Evolutionary conservation across 2,888 invertebrate species (phyloP), one percentile per base, ranked within the genome.

Genomic region (Tyria jacobaeae): DNA sequence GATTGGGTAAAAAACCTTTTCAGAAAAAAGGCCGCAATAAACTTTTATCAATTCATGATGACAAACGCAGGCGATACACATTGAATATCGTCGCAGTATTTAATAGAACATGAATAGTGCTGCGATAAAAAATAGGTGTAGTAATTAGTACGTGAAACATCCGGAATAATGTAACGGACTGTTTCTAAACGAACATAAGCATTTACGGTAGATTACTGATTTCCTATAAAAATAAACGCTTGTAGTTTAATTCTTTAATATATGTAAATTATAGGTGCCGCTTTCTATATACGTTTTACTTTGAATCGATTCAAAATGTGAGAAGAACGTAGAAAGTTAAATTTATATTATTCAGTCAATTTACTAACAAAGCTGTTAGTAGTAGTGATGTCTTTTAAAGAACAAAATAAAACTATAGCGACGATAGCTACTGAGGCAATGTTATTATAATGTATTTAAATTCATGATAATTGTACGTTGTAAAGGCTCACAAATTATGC

Each of bases 121-220:
- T 68, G 52, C 62, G 60, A 71, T 72, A 73, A 77, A 75, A 80
- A 70, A 7, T 44, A 59, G n/a, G n/a, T n/a, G n/a, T 31, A 67
- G 70, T 64, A 78, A 81, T 75, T 78, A 74, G 78, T 66, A 71
- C 80, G 67, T 75, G 65, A 80, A 79, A 79, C 76, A 74, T 82
- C 80, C 82, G 82, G 71, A 55, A 70, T 71, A 68, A 69, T 76
- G 60, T 68, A 72, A 76, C 72, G 62, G 74, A 64, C 58, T 60
- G 63, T 62, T 59, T 64, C 34, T 57, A 48, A 65, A 58, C 54
- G 55, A 73, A 68, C 57, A 55, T 41, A n/a, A n/a, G n/a, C n/a
- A 66, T 57, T 47, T 49, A 52, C 56, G 44, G 51, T 64, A 69
- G 52, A 64, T 44, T 69, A 71, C 73, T 61, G 65, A 70, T 74